Percentiles rank a stretch among this genome's conserved stretches.
phyloP scores from a whole-genome alignment of 2,888 invertebrate genomes.

The Byasa hedistus region DNA sequence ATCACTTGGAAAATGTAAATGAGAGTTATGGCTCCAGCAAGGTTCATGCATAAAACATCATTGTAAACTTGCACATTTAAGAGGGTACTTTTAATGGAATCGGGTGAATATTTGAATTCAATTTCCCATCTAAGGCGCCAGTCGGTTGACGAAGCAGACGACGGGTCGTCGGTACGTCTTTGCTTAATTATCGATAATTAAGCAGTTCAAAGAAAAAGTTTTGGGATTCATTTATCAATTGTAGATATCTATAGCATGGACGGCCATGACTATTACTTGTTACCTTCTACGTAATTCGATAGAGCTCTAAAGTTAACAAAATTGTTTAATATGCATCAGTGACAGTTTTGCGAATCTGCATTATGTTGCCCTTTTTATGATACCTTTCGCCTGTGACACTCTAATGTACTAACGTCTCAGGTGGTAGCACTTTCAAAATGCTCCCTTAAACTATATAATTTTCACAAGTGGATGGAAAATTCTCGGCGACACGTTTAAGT shows the following conservation, averaged over 20 bases:
- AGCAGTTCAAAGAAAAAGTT: background rate
- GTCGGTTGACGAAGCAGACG: background rate
- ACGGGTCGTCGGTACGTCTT: background rate
- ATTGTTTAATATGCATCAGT: background rate
- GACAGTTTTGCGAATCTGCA: background rate
- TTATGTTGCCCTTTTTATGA: background rate
- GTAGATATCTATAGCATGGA: too few species aligned
- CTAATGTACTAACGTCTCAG: constrained; percentile 23
- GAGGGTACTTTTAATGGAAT: constrained; percentile 30
- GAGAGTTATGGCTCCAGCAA: constrained; percentile 19
- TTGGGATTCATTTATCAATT: background rate
- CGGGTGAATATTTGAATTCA: constrained; percentile 29
- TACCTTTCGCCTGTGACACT: background rate
- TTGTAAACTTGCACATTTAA: constrained; percentile 30
- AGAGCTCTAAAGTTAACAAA: background rate
- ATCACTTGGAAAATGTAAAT: constrained; percentile 28
- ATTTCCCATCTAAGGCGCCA: constrained; percentile 10
- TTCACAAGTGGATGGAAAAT: constrained; percentile 60
- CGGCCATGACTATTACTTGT: background rate
- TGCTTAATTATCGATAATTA: background rate
- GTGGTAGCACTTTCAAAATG: constrained; percentile 26
- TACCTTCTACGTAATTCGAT: background rate
- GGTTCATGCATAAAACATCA: constrained; percentile 30
- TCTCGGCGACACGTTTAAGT: constrained; percentile 56
- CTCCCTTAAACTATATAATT: constrained; percentile 29